These are phyloP conservation scores for Campoplex capitator DNA, from an alignment of 2,888 invertebrate species.

Conservation along the genomic window DNA sequence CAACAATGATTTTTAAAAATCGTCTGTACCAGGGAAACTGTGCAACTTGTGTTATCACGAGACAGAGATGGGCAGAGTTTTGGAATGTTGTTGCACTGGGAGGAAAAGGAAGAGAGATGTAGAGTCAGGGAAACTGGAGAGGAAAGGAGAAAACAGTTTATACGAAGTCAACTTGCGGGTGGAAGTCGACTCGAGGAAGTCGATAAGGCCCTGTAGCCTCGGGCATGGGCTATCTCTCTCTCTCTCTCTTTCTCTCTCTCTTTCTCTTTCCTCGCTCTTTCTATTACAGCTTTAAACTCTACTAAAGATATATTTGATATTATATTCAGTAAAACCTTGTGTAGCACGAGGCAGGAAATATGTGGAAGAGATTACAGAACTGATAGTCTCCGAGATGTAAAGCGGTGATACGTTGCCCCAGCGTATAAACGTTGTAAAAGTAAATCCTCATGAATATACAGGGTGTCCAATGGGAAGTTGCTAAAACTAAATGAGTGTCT, in stretches of 20 bases:
- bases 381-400: background rate
- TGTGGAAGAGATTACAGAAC: conserved; percentile 19
- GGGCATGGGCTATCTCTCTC: conserved; percentile 27
- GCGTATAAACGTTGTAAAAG: background rate
- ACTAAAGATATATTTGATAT: conserved; percentile 47
- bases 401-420: conserved; percentile 15
- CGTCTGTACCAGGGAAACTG: conserved; percentile 47
- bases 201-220: conserved; percentile 55
- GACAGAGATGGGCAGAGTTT: conserved; percentile 16
- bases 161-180: conserved; percentile 58
- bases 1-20: conserved; percentile 52
- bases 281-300: conserved; percentile 33
- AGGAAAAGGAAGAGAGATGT: background rate
- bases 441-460: conserved; percentile 1
- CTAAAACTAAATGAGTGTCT: no score
- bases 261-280: conserved; percentile 20
- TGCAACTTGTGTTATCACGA: conserved; percentile 24
- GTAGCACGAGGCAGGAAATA: conserved; percentile 18
- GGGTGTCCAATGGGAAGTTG: no score
- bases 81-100: background rate
- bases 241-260: background rate
- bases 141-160: conserved; percentile 48
- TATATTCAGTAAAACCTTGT: conserved; percentile 25
- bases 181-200: conserved; percentile 57
- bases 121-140: background rate